These are phyloP conservation scores for Drosophila flavopinicola DNA, from an alignment of 2,888 invertebrate genomes.

Conservation along the genomic window DNA sequence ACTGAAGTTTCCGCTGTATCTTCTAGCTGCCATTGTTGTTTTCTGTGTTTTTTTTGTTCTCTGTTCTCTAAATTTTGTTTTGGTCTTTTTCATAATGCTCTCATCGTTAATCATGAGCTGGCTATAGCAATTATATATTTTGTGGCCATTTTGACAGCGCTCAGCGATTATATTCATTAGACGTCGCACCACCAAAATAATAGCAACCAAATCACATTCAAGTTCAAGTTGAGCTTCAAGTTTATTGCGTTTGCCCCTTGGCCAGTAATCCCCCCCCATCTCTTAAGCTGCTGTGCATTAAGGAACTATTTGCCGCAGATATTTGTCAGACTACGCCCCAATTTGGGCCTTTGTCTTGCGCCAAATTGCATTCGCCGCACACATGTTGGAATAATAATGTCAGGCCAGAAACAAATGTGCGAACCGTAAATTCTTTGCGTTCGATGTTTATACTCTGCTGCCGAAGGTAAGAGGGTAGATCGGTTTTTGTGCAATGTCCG, in stretches of 20 bases:
- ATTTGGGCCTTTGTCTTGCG: background rate
- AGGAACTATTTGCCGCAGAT: conserved; percentile 19
- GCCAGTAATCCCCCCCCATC: conserved; percentile 13
- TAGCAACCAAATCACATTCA: conserved; percentile 49
- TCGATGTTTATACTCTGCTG: too few species aligned
- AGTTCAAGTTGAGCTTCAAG: conserved; percentile 59
- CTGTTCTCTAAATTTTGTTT: conserved; percentile 13
- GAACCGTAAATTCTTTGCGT: conserved; percentile 62
- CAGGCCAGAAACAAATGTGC: conserved; percentile 67
- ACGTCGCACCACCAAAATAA: conserved; percentile 22
- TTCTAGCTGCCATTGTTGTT: conserved; percentile 73
- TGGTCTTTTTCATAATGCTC: conserved; percentile 61
- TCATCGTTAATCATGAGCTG: conserved; percentile 72
- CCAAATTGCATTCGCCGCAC: conserved; percentile 48
- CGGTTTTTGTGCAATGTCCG: too few species aligned
- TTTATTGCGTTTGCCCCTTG: conserved; percentile 19
- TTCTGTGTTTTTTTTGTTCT: conserved; percentile 27
- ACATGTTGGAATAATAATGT: conserved; percentile 79
- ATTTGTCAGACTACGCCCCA: conserved; percentile 51
- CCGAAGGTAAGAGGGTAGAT: too few species aligned
- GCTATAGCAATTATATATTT: conserved; percentile 71
- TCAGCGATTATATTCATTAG: conserved; percentile 72
- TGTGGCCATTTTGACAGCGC: conserved; percentile 73
- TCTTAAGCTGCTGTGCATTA: conserved; percentile 14
- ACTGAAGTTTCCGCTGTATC: conserved; percentile 70